A percentile compares a stretch with the other conserved stretches of the same genome.
Conservation (phyloP, 53 echinoderm and acorn worm species). For the Crossaster papposus region DNA sequence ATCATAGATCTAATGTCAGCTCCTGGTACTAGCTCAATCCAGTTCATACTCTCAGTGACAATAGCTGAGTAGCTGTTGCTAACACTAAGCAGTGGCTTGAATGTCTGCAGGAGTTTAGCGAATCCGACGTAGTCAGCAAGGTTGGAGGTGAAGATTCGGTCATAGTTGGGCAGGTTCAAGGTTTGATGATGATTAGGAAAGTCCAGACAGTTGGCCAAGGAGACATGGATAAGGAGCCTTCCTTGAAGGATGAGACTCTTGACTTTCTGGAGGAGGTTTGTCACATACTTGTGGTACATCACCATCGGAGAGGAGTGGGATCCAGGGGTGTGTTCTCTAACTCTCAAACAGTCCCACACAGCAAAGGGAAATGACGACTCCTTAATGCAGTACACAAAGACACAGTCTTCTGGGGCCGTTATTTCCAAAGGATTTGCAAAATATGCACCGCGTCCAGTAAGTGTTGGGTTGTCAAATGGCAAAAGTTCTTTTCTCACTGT, state of each 20-base stretch:
- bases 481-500: not conserved
- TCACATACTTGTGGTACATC: constrained; percentile 49
- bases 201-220: constrained; percentile 10
- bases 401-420: constrained; percentile 14
- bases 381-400: constrained; percentile 35
- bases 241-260: not conserved
- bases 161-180: constrained; percentile 20
- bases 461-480: constrained; percentile 51
- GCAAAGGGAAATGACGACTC: constrained; percentile 20
- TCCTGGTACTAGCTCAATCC: not conserved
- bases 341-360: constrained; percentile 54
- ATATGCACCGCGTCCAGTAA: constrained; percentile 26
- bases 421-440: not conserved
- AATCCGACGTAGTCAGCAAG: constrained; percentile 53
- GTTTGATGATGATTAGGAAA: constrained; percentile 1
- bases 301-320: constrained; percentile 37
- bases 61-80: constrained; percentile 38
- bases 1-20: not conserved
- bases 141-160: constrained; percentile 59
- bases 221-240: not conserved
- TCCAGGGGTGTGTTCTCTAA: not conserved
- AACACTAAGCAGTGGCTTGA: constrained; percentile 18
- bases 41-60: constrained; percentile 56
- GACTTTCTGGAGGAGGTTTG: constrained; percentile 33
- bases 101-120: constrained; percentile 22